A percentile compares a stretch with the other conserved stretches of the same genome.
Evolutionary conservation across 1,140 invertebrate genomes (phyloP).

Genomic region (Temnothorax longispinosus): DNA sequence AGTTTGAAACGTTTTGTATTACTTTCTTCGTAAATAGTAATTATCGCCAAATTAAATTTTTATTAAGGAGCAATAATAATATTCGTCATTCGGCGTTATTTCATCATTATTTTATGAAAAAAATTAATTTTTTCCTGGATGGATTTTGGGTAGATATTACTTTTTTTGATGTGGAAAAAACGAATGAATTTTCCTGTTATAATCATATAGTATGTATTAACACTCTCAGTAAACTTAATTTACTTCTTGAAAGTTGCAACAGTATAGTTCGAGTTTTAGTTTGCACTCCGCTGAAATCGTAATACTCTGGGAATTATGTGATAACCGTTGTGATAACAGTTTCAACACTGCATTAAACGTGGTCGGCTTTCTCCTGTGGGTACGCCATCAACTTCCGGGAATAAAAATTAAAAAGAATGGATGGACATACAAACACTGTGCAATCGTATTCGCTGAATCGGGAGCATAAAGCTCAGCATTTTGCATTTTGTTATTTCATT

Average conservation of each 20-base stretch:
- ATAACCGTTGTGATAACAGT: conserved; percentile 44
- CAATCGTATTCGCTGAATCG: background rate
- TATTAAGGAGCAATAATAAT: too few species aligned
- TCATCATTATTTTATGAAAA: too few species aligned
- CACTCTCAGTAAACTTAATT: background rate
- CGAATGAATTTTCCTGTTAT: background rate
- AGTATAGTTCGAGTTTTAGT: background rate
- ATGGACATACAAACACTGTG: background rate
- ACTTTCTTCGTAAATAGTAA: too few species aligned
- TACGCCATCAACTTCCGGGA: background rate
- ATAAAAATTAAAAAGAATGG: conserved; percentile 17
- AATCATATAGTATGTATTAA: background rate
- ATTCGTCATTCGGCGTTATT: too few species aligned
- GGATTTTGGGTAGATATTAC: too few species aligned
- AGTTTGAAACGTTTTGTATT: too few species aligned
- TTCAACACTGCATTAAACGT: conserved; percentile 14
- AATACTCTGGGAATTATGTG: conserved; percentile 28
- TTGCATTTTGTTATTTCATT: conserved; percentile 15
- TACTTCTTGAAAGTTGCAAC: background rate
- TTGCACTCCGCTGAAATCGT: conserved; percentile 14
- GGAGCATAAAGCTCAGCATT: background rate
- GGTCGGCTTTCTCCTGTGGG: background rate
- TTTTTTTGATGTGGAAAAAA: too few species aligned
- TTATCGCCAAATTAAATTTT: too few species aligned
- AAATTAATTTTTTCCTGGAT: too few species aligned